These are phyloP conservation scores for Lasioglossum zephyrum DNA, from an alignment of 2,888 invertebrate species.

Conservation along the genomic window DNA sequence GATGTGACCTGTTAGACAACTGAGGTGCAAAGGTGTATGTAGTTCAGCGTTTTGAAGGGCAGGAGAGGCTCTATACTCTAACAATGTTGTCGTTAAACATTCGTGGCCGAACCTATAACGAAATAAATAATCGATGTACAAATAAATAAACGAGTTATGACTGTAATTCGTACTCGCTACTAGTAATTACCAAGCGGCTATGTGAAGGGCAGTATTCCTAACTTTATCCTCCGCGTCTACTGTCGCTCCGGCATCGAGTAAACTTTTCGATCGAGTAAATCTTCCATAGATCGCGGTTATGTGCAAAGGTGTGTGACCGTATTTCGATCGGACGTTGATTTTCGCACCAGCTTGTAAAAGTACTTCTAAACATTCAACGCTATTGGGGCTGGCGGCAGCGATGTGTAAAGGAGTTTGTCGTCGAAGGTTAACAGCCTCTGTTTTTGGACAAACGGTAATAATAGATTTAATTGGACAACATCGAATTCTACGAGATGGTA, in stretches of 20 bases:
- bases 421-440: constrained; percentile 85
- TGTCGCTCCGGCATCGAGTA: constrained; percentile 86
- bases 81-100: constrained; percentile 76
- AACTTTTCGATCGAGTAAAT: constrained; percentile 87
- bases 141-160: neutral
- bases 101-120: constrained; percentile 82
- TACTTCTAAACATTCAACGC: constrained; percentile 87
- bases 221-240: constrained; percentile 87
- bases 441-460: constrained; percentile 9
- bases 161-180: neutral
- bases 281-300: constrained; percentile 89
- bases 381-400: constrained; percentile 87
- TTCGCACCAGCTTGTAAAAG: constrained; percentile 86
- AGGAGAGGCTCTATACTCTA: constrained; percentile 77
- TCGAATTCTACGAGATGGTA: neutral
- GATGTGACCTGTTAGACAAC: constrained; percentile 87
- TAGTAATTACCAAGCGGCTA: constrained; percentile 86
- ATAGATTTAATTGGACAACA: neutral
- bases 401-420: constrained; percentile 88
- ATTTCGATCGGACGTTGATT: constrained; percentile 86
- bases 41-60: constrained; percentile 82
- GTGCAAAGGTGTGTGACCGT: constrained; percentile 87
- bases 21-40: constrained; percentile 87
- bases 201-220: constrained; percentile 87
- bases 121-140: neutral